Conservation (phyloP, 2,797 vertebrate species). For the Lithobates sylvaticus region DNA sequence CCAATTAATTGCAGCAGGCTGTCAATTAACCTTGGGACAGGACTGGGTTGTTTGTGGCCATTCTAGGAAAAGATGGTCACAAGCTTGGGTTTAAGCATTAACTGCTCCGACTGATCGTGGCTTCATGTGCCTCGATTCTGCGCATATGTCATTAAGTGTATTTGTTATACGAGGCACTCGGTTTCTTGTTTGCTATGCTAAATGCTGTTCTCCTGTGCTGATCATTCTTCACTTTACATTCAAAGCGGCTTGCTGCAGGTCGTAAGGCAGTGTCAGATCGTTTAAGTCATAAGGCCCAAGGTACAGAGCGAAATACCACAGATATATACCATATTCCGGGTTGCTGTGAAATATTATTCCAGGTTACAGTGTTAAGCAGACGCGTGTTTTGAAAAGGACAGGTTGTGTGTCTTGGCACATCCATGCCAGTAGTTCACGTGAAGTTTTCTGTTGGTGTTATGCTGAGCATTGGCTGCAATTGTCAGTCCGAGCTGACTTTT, state of each 20-base stretch:
- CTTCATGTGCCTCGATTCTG: background rate
- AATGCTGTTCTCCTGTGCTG: conserved; percentile 63
- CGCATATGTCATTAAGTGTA: background rate
- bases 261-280: conserved; percentile 74
- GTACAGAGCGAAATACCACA: conserved; percentile 82
- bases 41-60: too few species aligned
- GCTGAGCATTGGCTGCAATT: background rate
- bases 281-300: conserved; percentile 72
- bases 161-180: conserved; percentile 18
- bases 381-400: conserved; percentile 57
- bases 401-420: conserved; percentile 13
- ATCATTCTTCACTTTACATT: conserved; percentile 68
- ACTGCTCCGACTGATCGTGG: too few species aligned
- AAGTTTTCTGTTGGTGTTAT: background rate
- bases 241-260: conserved; percentile 79
- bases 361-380: conserved; percentile 69
- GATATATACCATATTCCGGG: conserved; percentile 74
- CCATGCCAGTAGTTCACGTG: background rate
- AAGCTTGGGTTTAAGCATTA: too few species aligned
- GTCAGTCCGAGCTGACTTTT: background rate
- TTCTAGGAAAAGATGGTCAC: too few species aligned
- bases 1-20: too few species aligned
- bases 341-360: conserved; percentile 78
- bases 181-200: conserved; percentile 23
- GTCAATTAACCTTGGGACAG: too few species aligned